Base-by-base conservation (phyloP, 2,797 vertebrate species). In the Anas georgica region DNA sequence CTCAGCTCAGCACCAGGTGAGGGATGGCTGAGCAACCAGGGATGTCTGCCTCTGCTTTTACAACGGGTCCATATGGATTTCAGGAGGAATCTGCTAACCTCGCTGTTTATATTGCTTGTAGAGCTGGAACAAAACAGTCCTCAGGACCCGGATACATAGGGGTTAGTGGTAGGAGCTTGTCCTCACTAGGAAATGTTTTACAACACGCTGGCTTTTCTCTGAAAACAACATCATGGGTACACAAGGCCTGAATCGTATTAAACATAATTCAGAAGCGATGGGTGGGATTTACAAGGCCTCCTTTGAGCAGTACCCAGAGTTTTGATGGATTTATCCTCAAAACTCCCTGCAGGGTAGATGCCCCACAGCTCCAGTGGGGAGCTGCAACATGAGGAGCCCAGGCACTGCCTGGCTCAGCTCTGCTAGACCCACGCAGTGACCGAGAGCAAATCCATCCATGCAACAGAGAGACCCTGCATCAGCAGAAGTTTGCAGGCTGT, bases 401-500 rank as follows among this genome's bases (percentile, higher is more conserved):
- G 59, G 43, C 80, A 59, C 37, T 41, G n/a, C 46, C n/a, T 69
- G 33, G n/a, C 39, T 46, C 60, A 86, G 37, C 22, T 56, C 50
- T 67, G 35, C 29, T 50, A 28, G 67, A 59, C 22, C 54, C 43
- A 7, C 45, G 8, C 7, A 33, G 17, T 0, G 6, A 43, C 48
- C 13, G 29, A 46, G 10, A 46, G 10, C 0, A 0, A 55, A 59
- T 31, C 41, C 23, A 16, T 31, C 41, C 8, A 3, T 7, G 35
- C 8, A 22, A 46, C 70, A 35, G 39, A 45, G 55, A 35, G 50
- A 35, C 35, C 46, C 18, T 2, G 21, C 9, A 39, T 1, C 16
- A 59, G 37, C 46, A n/a, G 21, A 3, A 58, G 25, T 72, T 56
- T 62, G 84, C 25, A 22, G 29, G 29, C 43, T n/a, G 1, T 5